Base-by-base conservation (phyloP, 1,140 invertebrate genomes). In the Aphelinus certus region DNA sequence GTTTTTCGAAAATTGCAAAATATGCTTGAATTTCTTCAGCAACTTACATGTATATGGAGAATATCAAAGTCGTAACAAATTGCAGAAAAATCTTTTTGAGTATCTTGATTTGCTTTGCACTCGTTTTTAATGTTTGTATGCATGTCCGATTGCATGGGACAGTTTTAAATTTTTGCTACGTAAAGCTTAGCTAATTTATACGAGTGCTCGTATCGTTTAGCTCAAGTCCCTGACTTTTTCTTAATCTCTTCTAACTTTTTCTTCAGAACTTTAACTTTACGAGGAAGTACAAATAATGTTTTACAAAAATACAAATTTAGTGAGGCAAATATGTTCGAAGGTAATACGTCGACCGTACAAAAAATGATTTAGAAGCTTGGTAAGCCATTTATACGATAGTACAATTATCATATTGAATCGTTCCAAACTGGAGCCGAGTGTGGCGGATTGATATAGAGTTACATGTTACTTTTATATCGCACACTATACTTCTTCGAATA, bases 251-350 rank as follows among this genome's bases (percentile, higher is more conserved):
- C 43, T 60, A 1, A 7, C 3, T n/a, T 46, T 47, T 70, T 1
- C 7, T 58, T 42, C 57, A n/a, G 58, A 71, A 5, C 0, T 63
- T 78, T 77, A 75, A 81, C 76, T 76, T 81, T 80, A 79, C 71
- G 71, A 77, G 49, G 66, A 82, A 73, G 73, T 85, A 87, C 80
- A 82, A 84, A 83, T 84, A 82, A 86, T 85, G 77, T 82, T 61
- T 85, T 87, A 88, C 82, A 88, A 88, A 88, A 88, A 87, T 87
- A 88, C 84, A 79, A 85, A 85, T 88, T 88, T 84, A 72, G 79
- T 79, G 84, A 86, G 83, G 83, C 82, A 81, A 84, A 85, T 74
- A 60, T 71, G 60, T 80, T 81, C 81, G 84, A 83, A 83, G 71
- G 81, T 81, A 82, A 74, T 49, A 45, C 61, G 69, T 61, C 60